These are phyloP conservation scores for Phasia obesa DNA, from an alignment of 2,888 invertebrate species.

Conservation along the genomic window DNA sequence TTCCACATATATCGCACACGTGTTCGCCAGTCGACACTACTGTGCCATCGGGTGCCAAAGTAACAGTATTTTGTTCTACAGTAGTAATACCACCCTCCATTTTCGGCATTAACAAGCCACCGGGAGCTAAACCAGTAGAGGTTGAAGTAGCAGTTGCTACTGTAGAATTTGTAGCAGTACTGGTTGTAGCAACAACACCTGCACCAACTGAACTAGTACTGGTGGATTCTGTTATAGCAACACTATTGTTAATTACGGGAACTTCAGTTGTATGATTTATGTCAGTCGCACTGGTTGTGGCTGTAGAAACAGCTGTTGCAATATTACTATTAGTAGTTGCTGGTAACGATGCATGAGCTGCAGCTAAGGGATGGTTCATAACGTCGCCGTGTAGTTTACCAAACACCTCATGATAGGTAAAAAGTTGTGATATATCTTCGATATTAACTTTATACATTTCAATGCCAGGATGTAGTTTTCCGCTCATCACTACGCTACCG, in stretches of 20 bases:
- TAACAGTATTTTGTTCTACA: slow-evolving; percentile 83
- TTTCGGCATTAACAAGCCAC: slow-evolving; percentile 81
- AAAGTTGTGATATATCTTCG: slow-evolving; percentile 91
- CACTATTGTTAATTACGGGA: slow-evolving; percentile 77
- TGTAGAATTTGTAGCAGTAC: slow-evolving; percentile 73
- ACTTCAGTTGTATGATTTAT: slow-evolving; percentile 73
- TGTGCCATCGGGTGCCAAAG: slow-evolving; percentile 83
- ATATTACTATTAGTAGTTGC: slow-evolving; percentile 72
- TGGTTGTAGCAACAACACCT: slow-evolving; percentile 71
- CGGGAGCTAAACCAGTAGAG: slow-evolving; percentile 70
- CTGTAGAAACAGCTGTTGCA: slow-evolving; percentile 74
- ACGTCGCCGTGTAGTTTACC: slow-evolving; percentile 85
- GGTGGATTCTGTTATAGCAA: slow-evolving; percentile 76
- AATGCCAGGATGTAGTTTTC: slow-evolving; percentile 84
- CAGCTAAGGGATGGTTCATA: slow-evolving; percentile 82
- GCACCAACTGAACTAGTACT: slow-evolving; percentile 60
- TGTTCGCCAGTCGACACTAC: slow-evolving; percentile 86
- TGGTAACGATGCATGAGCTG: slow-evolving; percentile 73
- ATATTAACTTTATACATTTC: slow-evolving; percentile 91
- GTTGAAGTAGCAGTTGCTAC: slow-evolving; percentile 68
- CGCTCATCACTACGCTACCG: slow-evolving; percentile 74
- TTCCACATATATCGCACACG: slow-evolving; percentile 92
- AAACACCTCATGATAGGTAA: slow-evolving; percentile 94
- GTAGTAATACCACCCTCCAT: slow-evolving; percentile 81
- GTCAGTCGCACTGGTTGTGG: slow-evolving; percentile 77